A percentile compares a stretch with the other conserved stretches of the same genome.
Evolutionary conservation across 1,140 invertebrate species (phyloP).

Genomic region (Eurosta solidaginis): DNA sequence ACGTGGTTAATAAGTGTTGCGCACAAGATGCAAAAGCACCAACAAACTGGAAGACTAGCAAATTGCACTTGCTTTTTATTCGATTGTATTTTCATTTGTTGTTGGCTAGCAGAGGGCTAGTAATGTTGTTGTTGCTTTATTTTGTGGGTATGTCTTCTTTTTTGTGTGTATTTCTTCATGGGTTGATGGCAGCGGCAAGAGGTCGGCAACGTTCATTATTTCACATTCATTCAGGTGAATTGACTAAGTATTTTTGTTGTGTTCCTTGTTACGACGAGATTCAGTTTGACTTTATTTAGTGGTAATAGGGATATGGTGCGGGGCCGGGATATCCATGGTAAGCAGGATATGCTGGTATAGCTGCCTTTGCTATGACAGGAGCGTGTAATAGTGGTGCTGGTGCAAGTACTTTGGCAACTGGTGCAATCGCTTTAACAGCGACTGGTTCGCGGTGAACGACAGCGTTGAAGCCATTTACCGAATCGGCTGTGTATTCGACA

Average conservation of each 20-base stretch:
- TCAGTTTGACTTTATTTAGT: conserved; percentile 37
- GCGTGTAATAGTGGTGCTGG: conserved; percentile 49
- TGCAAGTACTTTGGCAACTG: conserved; percentile 54
- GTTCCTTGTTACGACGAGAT: no score
- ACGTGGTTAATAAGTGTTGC: no score
- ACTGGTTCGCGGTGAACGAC: conserved; percentile 61
- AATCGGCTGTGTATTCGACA: conserved; percentile 64
- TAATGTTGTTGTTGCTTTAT: conserved; percentile 3
- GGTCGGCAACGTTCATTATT: background rate
- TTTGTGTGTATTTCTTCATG: conserved; percentile 38
- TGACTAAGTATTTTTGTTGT: conserved; percentile 27
- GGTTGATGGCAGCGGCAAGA: conserved; percentile 30
- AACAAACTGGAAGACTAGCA: background rate
- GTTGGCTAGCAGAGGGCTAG: conserved; percentile 12
- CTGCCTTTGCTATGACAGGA: conserved; percentile 43
- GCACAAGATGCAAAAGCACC: background rate
- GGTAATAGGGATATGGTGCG: conserved; percentile 32
- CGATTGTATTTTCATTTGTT: background rate
- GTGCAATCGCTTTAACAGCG: conserved; percentile 57
- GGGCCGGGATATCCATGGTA: background rate
- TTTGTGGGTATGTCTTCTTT: conserved; percentile 41
- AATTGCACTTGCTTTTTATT: background rate
- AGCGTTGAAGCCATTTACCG: conserved; percentile 64
- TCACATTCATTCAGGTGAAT: background rate
- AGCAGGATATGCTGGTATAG: conserved; percentile 27